Percentiles rank a stretch among this genome's conserved stretches.
Conservation (phyloP, 2,888 invertebrate species). For the Frankliniella intonsa region DNA sequence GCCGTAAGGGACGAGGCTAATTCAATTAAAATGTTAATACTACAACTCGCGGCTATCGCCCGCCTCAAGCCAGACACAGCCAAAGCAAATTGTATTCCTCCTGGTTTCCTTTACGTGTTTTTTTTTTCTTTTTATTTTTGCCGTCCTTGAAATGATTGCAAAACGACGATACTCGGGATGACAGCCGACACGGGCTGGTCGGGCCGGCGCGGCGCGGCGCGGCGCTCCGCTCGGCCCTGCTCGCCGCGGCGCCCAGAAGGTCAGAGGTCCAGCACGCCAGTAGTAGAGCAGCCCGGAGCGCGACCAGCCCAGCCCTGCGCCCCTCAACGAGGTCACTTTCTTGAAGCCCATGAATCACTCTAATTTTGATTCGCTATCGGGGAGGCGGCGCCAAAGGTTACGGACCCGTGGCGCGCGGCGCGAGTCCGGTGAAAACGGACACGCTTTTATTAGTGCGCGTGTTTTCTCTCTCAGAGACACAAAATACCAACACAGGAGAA, state of each 20-base stretch:
- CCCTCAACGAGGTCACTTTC: neutral
- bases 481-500: neutral
- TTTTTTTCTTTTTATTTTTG: neutral
- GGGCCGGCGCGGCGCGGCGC: neutral
- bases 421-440: too few species aligned
- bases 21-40: conserved; percentile 25
- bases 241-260: neutral
- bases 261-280: neutral
- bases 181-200: neutral
- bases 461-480: too few species aligned
- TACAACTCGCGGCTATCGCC: neutral
- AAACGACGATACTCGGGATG: too few species aligned
- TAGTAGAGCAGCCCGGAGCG: neutral
- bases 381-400: neutral
- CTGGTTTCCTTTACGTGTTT: neutral
- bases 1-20: neutral
- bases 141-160: too few species aligned
- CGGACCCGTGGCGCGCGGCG: neutral
- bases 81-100: neutral
- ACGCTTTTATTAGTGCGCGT: too few species aligned
- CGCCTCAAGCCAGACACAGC: neutral
- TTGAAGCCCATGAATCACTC: conserved; percentile 10
- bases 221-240: neutral
- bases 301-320: neutral
- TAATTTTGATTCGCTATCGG: neutral